These are phyloP conservation scores for Austrofundulus limnaeus DNA, from an alignment of 2,113 vertebrate species.

Conservation along the genomic window DNA sequence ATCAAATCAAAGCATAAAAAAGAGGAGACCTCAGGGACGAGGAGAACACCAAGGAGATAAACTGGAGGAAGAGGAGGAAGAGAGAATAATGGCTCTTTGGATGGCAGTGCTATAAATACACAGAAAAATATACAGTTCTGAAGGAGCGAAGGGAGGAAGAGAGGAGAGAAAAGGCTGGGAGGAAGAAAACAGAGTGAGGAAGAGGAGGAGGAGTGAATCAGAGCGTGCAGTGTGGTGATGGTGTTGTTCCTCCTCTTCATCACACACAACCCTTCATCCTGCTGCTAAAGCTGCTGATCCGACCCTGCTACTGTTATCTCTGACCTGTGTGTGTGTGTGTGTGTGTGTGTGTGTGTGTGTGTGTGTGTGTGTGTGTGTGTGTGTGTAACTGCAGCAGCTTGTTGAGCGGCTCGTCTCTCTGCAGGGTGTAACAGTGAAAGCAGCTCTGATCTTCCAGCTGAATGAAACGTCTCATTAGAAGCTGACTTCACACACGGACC, in stretches of 20 bases:
- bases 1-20: background rate
- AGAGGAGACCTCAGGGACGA: background rate
- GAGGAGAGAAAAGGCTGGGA: no score
- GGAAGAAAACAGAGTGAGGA: background rate
- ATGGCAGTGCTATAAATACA: background rate
- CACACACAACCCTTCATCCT: no score
- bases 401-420: background rate
- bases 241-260: slow-evolving; percentile 24
- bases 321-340: no score
- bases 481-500: background rate
- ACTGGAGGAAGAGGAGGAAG: background rate
- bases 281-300: background rate
- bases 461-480: slow-evolving; percentile 19
- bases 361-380: background rate
- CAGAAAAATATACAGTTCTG: background rate
- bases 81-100: background rate
- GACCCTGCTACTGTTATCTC: no score
- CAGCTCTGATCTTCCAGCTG: background rate
- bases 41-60: background rate
- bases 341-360: slow-evolving; percentile 2
- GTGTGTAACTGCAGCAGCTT: slow-evolving; percentile 12
- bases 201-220: slow-evolving; percentile 5
- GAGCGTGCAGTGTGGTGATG: background rate
- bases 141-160: background rate
- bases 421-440: rapidly evolving